These are phyloP conservation scores for Poeciliopsis gracilis DNA, from an alignment of 2,797 vertebrate genomes.

Conservation along the genomic window DNA sequence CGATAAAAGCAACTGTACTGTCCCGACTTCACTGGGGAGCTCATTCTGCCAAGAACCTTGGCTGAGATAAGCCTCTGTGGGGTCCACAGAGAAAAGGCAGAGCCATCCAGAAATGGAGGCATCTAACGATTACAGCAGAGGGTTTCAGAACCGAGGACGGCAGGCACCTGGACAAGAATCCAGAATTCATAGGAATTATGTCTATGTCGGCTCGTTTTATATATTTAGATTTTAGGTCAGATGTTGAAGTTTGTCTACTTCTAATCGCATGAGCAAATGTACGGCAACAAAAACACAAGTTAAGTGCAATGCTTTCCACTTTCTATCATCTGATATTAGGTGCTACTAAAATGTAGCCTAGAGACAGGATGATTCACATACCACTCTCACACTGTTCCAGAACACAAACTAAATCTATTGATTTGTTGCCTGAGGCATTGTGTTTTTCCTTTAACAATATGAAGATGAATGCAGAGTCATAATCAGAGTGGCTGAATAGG, in stretches of 20 bases:
- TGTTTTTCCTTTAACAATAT: neutral
- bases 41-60: conserved; percentile 7
- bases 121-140: neutral
- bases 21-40: conserved; percentile 3
- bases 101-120: conserved; percentile 9
- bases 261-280: neutral
- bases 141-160: neutral
- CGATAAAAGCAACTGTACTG: conserved; percentile 5
- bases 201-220: neutral
- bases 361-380: neutral
- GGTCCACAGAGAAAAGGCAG: conserved; percentile 11
- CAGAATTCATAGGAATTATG: neutral
- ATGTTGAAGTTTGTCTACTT: neutral
- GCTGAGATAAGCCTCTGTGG: conserved; percentile 4
- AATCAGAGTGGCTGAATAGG: neutral
- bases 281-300: neutral
- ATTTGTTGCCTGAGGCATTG: neutral
- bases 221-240: neutral
- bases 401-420: neutral
- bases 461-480: neutral
- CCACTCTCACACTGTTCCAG: neutral
- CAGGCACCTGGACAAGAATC: neutral
- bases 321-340: neutral
- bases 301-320: neutral
- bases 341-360: neutral